Percentiles rank a stretch among this genome's conserved stretches.
Evolutionary conservation across 2,113 vertebrate genomes (phyloP).

Genomic region (Melanotaenia duboulayi): DNA sequence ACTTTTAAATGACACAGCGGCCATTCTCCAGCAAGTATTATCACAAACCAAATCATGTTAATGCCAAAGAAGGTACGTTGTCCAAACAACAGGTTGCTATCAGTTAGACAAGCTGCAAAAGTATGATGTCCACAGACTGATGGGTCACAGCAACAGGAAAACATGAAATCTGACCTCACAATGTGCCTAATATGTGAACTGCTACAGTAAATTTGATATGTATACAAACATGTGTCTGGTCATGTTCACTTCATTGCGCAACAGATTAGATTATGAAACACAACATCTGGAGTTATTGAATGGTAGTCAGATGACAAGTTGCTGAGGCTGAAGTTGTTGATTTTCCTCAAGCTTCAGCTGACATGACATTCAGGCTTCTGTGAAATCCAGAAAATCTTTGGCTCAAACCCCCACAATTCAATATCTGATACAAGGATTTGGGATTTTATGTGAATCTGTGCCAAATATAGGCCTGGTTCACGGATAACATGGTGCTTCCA

Average conservation of each 20-base stretch:
- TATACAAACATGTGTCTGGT: constrained; percentile 29
- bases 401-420: constrained; percentile 50
- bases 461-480: constrained; percentile 60
- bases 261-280: constrained; percentile 47
- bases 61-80: not conserved
- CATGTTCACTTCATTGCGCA: constrained; percentile 43
- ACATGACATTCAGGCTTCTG: constrained; percentile 3
- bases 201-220: constrained; percentile 42
- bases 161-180: constrained; percentile 16
- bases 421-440: constrained; percentile 66
- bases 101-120: constrained; percentile 6
- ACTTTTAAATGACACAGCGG: constrained; percentile 18
- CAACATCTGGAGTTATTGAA: constrained; percentile 15
- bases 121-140: not conserved
- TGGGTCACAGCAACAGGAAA: constrained; percentile 30
- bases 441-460: constrained; percentile 50
- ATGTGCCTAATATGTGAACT: constrained; percentile 30
- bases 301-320: constrained; percentile 13
- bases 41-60: constrained; percentile 12
- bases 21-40: constrained; percentile 1
- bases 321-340: not conserved
- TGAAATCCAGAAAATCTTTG: constrained; percentile 45
- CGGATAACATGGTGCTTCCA: constrained; percentile 30
- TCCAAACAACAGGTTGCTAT: constrained; percentile 22
- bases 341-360: constrained; percentile 10